Evolutionary conservation across 1,140 invertebrate species (phyloP), one percentile per base, ranked within the genome.

Genomic region (Neodiprion fabricii): DNA sequence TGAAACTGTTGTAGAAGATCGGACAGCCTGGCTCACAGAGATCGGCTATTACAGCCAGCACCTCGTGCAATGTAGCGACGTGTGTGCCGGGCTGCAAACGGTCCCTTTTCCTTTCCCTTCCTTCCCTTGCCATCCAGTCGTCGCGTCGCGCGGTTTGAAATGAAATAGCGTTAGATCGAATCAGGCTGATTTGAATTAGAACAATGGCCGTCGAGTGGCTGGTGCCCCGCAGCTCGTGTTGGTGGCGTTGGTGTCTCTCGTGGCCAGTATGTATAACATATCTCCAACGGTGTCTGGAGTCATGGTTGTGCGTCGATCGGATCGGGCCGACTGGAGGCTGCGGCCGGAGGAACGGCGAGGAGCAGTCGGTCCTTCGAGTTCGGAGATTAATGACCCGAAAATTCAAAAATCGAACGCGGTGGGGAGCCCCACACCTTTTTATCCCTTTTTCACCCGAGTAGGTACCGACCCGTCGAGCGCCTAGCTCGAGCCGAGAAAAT

Each of bases 331-430:
- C 12, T 21, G 61, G 61, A 65, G 17, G 12, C 61, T 14, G 17
- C 12, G 7, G 70, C 74, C 72, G 73, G 76, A 71, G 77, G 72
- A 70, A 76, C 75, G 76, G 71, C 72, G 72, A 48, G 69, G 68
- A 49, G 78, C 72, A 75, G 79, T 81, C 79, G 75, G 78, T 82
- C 28, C 28, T 40, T 40, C 28, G 80, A 79, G 80, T 78, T 82
- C 67, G 66, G 80, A 83, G 83, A 84, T 84, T 83, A 84, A 84
- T 83, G 83, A 81, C 76, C 67, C 79, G 80, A 81, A 82, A 83
- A 84, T 80, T 83, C 82, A 82, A 82, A 82, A 82, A 83, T 83
- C 78, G 79, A 82, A 79, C 81, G 74, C 81, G 76, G 77, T 79
- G 78, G 79, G 78, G 78, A 73, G 77, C 78, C 76, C 79, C 80